phyloP scores from a whole-genome alignment of 1,140 invertebrate genomes.

The Zaprionus camerounensis region DNA sequence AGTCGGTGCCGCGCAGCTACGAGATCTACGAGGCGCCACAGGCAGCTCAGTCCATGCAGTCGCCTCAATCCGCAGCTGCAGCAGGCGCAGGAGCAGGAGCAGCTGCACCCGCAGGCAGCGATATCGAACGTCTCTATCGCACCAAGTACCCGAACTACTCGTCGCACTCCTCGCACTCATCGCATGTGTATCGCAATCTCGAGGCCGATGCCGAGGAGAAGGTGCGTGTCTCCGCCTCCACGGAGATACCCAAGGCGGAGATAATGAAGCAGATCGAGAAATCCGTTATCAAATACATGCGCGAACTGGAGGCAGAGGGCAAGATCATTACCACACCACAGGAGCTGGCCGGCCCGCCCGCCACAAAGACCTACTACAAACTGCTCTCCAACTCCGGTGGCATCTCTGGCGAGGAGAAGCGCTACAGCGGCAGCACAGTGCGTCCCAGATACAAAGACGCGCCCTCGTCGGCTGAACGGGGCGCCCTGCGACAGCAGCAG shows the following conservation, averaged over 20 bases:
- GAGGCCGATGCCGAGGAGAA: slow-evolving; percentile 71
- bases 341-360: slow-evolving; percentile 45
- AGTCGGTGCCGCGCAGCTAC: slow-evolving; percentile 70
- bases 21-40: slow-evolving; percentile 62
- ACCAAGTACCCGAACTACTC: slow-evolving; percentile 69
- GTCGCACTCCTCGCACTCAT: not conserved
- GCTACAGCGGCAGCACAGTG: slow-evolving; percentile 63
- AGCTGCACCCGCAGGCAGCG: slow-evolving; percentile 6
- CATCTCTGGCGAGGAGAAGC: slow-evolving; percentile 57
- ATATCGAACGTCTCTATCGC: slow-evolving; percentile 76
- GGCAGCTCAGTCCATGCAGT: not conserved
- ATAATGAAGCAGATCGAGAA: slow-evolving; percentile 84
- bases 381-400: slow-evolving; percentile 31
- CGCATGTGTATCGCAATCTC: slow-evolving; percentile 48
- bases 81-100: not conserved
- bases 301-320: slow-evolving; percentile 79
- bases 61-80: not conserved
- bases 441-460: slow-evolving; percentile 59
- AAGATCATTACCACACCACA: slow-evolving; percentile 76
- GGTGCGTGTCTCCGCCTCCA: slow-evolving; percentile 75
- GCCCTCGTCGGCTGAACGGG: not conserved
- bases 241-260: slow-evolving; percentile 82
- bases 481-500: slow-evolving; percentile 30
- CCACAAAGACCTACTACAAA: slow-evolving; percentile 76
- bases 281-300: slow-evolving; percentile 82